Percentiles rank a stretch among this genome's conserved stretches.
Conservation (phyloP, 2,113 vertebrate genomes). For the Petaurus breviceps region DNA sequence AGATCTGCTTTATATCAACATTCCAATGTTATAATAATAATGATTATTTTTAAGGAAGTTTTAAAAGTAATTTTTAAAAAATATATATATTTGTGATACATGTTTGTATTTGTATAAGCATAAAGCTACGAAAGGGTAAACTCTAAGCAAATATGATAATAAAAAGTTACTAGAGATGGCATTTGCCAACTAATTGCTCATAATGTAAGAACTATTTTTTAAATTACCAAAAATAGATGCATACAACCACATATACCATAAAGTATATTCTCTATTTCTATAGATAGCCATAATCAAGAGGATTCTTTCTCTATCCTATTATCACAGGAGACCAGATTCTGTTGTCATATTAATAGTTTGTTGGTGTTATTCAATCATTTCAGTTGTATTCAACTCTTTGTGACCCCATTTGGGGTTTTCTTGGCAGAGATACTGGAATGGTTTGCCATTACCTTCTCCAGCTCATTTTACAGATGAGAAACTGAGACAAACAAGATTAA, state of each 20-base stretch:
- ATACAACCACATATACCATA: not conserved
- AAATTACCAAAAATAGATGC: not conserved
- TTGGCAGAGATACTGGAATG: not conserved
- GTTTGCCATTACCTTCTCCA: not conserved
- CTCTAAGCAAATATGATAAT: not conserved
- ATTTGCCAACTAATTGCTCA: not conserved
- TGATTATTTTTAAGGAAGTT: not conserved
- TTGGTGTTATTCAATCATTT: not conserved
- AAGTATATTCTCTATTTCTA: not conserved
- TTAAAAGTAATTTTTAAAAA: not conserved
- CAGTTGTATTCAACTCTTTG: not conserved
- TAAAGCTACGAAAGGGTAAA: not conserved
- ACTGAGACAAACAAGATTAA: not conserved
- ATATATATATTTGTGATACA: not conserved
- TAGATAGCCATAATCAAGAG: not conserved
- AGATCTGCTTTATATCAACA: conserved; percentile 11
- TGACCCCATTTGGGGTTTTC: not conserved
- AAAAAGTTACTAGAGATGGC: not conserved
- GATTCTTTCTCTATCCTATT: not conserved
- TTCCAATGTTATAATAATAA: conserved; percentile 20
- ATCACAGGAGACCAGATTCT: not conserved
- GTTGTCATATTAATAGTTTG: not conserved
- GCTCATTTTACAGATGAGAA: not conserved
- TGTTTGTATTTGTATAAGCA: not conserved
- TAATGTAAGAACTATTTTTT: not conserved